These are phyloP conservation scores for Heterotilapia buettikoferi DNA, from an alignment of 2,113 vertebrate species.

Conservation along the genomic window DNA sequence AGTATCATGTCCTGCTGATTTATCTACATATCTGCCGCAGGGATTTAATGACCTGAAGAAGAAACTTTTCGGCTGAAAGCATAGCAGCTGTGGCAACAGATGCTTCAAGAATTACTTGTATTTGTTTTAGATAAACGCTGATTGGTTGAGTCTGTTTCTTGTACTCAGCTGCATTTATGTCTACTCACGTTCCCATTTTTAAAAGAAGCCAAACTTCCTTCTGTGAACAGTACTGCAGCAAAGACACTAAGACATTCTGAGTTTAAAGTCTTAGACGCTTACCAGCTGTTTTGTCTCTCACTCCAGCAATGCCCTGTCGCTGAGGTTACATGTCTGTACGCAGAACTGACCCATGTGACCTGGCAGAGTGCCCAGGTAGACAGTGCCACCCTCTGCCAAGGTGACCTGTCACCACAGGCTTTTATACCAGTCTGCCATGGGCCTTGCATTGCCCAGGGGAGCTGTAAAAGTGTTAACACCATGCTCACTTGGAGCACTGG, in stretches of 20 bases:
- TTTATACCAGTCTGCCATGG: conserved; percentile 37
- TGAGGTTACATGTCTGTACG: conserved; percentile 25
- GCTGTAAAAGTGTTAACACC: conserved; percentile 72
- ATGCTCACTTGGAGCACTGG: conserved; percentile 33
- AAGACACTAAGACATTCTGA: neutral
- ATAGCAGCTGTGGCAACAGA: neutral
- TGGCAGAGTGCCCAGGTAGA: conserved; percentile 2
- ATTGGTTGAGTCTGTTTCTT: neutral
- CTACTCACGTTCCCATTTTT: neutral
- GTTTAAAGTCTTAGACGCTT: neutral
- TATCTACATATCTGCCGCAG: neutral
- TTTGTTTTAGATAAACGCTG: neutral
- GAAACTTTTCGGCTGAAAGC: neutral
- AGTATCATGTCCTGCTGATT: neutral
- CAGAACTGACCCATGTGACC: conserved; percentile 17
- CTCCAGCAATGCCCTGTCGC: neutral
- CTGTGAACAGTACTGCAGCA: neutral
- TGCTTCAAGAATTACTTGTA: neutral
- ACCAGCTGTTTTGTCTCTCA: conserved; percentile 26
- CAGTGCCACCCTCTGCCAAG: conserved; percentile 55
- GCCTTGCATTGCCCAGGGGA: conserved; percentile 59
- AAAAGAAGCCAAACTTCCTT: neutral
- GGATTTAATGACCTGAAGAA: neutral
- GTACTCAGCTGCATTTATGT: neutral
- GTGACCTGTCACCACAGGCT: conserved; percentile 73